Evolutionary conservation across 1,140 invertebrate species (phyloP).

Genomic region (Diuraphis noxia): DNA sequence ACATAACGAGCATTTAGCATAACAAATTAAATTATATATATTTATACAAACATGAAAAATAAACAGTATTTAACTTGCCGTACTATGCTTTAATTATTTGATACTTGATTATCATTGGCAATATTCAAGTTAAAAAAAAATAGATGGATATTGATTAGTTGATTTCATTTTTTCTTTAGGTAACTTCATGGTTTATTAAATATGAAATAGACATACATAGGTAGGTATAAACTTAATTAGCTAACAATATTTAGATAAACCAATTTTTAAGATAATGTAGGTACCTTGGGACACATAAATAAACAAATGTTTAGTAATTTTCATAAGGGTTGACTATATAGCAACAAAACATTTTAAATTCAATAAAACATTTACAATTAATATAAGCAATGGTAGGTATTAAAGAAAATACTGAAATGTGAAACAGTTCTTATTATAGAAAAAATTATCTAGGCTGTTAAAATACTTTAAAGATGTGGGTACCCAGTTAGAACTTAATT

Average conservation of each 20-base stretch:
- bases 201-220: neutral
- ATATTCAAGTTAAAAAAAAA: neutral
- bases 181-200: neutral
- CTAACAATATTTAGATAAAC: neutral
- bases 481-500: too few relatives aligned
- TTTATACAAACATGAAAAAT: neutral
- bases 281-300: neutral
- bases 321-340: neutral
- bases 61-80: neutral
- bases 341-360: neutral
- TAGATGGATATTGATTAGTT: neutral
- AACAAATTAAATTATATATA: neutral
- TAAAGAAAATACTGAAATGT: neutral
- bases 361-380: neutral
- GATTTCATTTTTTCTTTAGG: neutral
- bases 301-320: neutral
- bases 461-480: neutral
- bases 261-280: neutral
- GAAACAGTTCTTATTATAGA: neutral
- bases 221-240: neutral
- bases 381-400: neutral
- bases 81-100: neutral
- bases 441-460: neutral
- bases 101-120: neutral
- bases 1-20: neutral